A percentile compares a stretch with the other conserved stretches of the same genome.
Conservation (phyloP, 1,140 invertebrate genomes). For the Caerostris darwini region DNA sequence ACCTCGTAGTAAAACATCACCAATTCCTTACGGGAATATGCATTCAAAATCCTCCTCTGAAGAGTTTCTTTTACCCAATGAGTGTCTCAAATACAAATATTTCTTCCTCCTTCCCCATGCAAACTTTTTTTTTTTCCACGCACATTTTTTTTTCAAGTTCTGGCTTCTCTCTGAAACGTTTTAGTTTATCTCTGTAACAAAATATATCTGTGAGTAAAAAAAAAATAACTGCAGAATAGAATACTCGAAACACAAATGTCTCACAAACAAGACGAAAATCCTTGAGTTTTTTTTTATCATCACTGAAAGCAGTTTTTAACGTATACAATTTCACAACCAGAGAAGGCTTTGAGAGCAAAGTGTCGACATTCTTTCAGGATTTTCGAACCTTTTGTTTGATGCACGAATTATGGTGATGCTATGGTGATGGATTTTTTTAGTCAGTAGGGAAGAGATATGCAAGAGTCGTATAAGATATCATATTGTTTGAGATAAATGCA, state of each 20-base stretch:
- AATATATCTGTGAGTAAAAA: background rate
- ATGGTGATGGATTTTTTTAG: background rate
- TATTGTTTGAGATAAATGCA: too few species aligned
- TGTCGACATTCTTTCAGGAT: conserved; percentile 1
- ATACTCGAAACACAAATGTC: background rate
- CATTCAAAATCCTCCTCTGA: too few species aligned
- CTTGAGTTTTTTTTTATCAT: background rate
- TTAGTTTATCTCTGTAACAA: background rate
- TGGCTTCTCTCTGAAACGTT: background rate
- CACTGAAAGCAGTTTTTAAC: conserved; percentile 55
- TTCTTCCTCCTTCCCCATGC: too few species aligned
- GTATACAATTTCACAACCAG: conserved; percentile 33
- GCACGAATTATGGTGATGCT: background rate
- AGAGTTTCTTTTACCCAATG: too few species aligned
- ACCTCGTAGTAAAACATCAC: too few species aligned
- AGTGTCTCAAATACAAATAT: too few species aligned
- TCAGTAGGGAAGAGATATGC: background rate
- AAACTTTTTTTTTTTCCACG: too few species aligned
- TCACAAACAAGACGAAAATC: background rate
- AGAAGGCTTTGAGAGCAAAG: background rate
- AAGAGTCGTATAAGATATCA: too few species aligned
- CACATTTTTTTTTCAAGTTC: background rate
- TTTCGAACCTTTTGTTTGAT: conserved; percentile 12
- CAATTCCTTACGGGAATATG: too few species aligned
- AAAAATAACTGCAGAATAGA: background rate